These are phyloP conservation scores for Sesamia nonagrioides DNA, from an alignment of 1,140 invertebrate species.

Conservation along the genomic window DNA sequence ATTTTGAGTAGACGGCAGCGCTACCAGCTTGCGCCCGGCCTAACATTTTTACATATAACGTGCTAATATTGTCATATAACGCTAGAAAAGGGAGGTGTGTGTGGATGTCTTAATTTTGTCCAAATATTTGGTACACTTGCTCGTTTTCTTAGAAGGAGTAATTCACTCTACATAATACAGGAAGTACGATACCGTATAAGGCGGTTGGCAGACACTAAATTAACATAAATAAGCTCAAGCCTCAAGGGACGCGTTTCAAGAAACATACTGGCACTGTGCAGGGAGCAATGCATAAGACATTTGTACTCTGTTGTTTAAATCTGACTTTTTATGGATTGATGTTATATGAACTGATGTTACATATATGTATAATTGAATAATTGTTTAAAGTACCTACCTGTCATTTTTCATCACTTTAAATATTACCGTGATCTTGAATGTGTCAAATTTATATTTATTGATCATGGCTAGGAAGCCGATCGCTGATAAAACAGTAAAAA, in stretches of 20 bases:
- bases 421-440: too few species aligned
- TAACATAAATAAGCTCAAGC: slow-evolving; percentile 44
- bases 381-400: too few species aligned
- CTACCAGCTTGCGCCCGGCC: too few species aligned
- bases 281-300: slow-evolving; percentile 25
- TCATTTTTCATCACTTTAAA: too few species aligned
- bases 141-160: neutral
- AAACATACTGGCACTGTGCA: slow-evolving; percentile 14
- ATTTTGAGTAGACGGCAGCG: too few species aligned
- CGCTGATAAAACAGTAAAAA: too few species aligned
- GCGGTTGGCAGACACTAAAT: slow-evolving; percentile 31
- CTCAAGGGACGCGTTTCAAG: slow-evolving; percentile 13
- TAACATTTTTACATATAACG: too few species aligned
- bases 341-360: slow-evolving; percentile 1
- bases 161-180: slow-evolving; percentile 4
- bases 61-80: too few species aligned
- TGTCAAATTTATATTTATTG: too few species aligned
- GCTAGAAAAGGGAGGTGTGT: too few species aligned
- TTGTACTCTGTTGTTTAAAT: slow-evolving; percentile 24
- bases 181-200: slow-evolving; percentile 31
- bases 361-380: neutral
- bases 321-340: neutral
- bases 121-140: neutral
- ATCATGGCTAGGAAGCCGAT: too few species aligned
- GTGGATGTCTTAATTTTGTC: neutral